These are phyloP conservation scores for Lymantria monacha DNA, from an alignment of 2,888 invertebrate species.

Conservation along the genomic window DNA sequence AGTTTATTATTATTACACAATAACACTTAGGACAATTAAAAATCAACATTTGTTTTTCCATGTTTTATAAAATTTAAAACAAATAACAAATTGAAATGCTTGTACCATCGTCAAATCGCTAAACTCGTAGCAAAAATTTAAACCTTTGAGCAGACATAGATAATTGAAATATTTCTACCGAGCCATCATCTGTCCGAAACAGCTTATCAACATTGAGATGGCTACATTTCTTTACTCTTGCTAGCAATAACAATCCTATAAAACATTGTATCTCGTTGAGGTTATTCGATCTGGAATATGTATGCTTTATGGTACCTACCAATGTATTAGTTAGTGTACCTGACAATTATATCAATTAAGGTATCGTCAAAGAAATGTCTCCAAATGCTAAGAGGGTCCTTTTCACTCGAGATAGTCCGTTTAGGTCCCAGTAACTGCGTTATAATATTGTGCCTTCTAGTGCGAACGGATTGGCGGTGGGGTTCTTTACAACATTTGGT, in stretches of 20 bases:
- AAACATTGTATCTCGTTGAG: too few species aligned
- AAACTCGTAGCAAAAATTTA: conserved; percentile 1
- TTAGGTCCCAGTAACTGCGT: too few species aligned
- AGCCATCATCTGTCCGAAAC: conserved; percentile 1
- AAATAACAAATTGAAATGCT: too few species aligned
- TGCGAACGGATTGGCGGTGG: too few species aligned
- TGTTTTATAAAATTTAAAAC: too few species aligned
- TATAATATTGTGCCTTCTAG: too few species aligned
- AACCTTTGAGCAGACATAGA: conserved; percentile 1
- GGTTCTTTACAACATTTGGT: too few species aligned
- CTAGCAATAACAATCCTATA: conserved; percentile 20
- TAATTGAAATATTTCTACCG: background rate
- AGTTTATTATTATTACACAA: too few species aligned
- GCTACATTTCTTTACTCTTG: conserved; percentile 13
- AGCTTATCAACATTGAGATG: conserved; percentile 2
- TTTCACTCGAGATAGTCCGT: too few species aligned
- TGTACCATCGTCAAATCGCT: conserved; percentile 2
- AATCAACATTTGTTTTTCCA: too few species aligned
- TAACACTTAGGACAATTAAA: too few species aligned
- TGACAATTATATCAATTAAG: background rate
- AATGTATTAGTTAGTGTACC: background rate
- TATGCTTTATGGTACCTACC: background rate
- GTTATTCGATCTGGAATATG: background rate
- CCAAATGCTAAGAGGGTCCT: too few species aligned
- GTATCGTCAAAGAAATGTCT: background rate